A percentile compares a stretch with the other conserved stretches of the same genome.
phyloP scores from a whole-genome alignment of 1,140 invertebrate genomes.

The Anastrepha ludens region DNA sequence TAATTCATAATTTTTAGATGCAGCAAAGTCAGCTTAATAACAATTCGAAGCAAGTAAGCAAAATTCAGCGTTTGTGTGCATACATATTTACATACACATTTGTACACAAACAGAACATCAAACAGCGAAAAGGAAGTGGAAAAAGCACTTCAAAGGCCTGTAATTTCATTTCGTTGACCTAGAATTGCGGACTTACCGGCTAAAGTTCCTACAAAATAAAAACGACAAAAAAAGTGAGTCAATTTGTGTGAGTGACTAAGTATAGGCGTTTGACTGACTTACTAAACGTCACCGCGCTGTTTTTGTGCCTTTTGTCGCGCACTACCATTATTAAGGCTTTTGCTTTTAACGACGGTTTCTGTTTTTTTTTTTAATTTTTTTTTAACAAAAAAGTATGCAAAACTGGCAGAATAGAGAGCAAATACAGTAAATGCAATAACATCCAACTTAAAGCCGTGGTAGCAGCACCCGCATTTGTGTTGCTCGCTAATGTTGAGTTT shows the following conservation, averaged over 20 bases:
- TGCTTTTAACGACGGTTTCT: neutral
- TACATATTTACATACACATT: neutral
- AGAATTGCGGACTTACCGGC: neutral
- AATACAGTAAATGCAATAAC: neutral
- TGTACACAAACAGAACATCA: neutral
- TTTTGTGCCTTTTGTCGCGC: neutral
- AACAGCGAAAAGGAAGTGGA: neutral
- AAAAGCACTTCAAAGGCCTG: neutral
- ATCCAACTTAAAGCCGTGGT: neutral
- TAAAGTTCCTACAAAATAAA: slow-evolving; percentile 1
- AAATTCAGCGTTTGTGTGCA: neutral
- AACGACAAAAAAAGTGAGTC: neutral
- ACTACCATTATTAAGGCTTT: neutral
- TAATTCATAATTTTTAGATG: neutral
- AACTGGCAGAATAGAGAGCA: neutral
- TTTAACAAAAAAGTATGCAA: neutral
- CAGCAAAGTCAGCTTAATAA: neutral
- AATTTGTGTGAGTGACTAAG: neutral
- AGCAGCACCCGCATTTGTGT: neutral
- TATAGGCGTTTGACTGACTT: neutral
- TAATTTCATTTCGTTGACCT: slow-evolving; percentile 46
- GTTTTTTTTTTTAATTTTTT: neutral
- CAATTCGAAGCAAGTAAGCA: neutral
- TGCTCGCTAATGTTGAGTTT: neutral
- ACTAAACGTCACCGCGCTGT: neutral